phyloP scores from a whole-genome alignment of 1,140 invertebrate genomes.

The Gonatopus flavifemur region DNA sequence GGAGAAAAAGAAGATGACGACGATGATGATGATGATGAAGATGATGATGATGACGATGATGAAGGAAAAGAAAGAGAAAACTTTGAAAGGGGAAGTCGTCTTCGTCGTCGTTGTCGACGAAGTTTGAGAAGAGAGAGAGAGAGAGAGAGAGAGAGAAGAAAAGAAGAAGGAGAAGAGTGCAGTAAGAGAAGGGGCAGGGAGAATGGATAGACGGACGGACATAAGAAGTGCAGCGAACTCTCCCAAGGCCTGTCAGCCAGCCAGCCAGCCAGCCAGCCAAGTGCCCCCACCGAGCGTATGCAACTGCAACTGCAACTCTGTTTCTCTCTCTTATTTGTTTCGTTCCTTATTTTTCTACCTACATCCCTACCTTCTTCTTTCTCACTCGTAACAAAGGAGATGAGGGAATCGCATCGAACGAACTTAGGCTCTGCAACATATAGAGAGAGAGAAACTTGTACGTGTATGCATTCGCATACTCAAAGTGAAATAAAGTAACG shows the following conservation, averaged over 20 bases:
- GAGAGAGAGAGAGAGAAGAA: constrained; percentile 8
- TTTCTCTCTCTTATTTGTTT: constrained; percentile 4
- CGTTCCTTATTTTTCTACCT: not conserved
- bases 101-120: constrained; percentile 38
- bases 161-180: constrained; percentile 9
- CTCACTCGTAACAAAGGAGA: not conserved
- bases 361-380: not conserved
- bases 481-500: too few relatives aligned
- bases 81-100: constrained; percentile 53
- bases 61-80: constrained; percentile 1
- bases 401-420: too few relatives aligned
- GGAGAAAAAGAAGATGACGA: too few relatives aligned
- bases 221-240: constrained; percentile 58
- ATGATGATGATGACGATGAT: not conserved
- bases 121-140: too few relatives aligned
- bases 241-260: constrained; percentile 56
- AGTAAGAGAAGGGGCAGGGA: constrained; percentile 14
- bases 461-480: too few relatives aligned
- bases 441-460: not conserved
- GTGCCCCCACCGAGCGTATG: constrained; percentile 24
- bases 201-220: constrained; percentile 42
- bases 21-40: not conserved
- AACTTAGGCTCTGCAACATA: not conserved
- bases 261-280: constrained; percentile 5
- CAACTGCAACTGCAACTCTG: constrained; percentile 39